Evolutionary conservation across 2,113 vertebrate genomes (phyloP).

Genomic region (Genyomyrus donnyi): DNA sequence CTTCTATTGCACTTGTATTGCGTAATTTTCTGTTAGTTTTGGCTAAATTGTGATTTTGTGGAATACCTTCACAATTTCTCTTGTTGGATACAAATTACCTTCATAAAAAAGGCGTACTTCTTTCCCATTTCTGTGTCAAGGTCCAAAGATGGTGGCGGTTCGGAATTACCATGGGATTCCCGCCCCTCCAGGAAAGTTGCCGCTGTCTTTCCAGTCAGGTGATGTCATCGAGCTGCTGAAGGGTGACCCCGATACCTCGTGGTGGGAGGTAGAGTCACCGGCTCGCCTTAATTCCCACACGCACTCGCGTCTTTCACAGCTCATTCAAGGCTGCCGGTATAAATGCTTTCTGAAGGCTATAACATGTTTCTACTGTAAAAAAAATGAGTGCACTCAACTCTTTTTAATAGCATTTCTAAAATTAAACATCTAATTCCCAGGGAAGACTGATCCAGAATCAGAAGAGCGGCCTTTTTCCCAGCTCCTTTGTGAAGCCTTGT

Average conservation of each 20-base stretch:
- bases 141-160: slow-evolving; percentile 90
- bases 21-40: not conserved
- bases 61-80: not conserved
- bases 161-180: slow-evolving; percentile 89
- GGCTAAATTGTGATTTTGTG: not conserved
- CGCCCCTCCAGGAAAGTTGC: slow-evolving; percentile 68
- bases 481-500: slow-evolving; percentile 84
- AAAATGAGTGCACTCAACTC: not conserved
- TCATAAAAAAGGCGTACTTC: not conserved
- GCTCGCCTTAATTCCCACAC: not conserved
- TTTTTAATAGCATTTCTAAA: not conserved
- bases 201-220: slow-evolving; percentile 80
- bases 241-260: slow-evolving; percentile 80
- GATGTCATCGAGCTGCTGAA: slow-evolving; percentile 88
- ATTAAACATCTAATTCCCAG: slow-evolving; percentile 48
- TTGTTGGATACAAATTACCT: not conserved
- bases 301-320: not conserved
- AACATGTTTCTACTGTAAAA: not conserved
- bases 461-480: slow-evolving; percentile 88
- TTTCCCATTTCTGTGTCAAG: slow-evolving; percentile 47
- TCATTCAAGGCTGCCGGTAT: not conserved
- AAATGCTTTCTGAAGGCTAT: not conserved
- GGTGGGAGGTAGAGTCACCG: slow-evolving; percentile 82
- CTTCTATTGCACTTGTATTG: not conserved
- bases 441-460: slow-evolving; percentile 77